These are phyloP conservation scores for Hyperopisus bebe DNA, from an alignment of 2,113 vertebrate species.

Conservation along the genomic window DNA sequence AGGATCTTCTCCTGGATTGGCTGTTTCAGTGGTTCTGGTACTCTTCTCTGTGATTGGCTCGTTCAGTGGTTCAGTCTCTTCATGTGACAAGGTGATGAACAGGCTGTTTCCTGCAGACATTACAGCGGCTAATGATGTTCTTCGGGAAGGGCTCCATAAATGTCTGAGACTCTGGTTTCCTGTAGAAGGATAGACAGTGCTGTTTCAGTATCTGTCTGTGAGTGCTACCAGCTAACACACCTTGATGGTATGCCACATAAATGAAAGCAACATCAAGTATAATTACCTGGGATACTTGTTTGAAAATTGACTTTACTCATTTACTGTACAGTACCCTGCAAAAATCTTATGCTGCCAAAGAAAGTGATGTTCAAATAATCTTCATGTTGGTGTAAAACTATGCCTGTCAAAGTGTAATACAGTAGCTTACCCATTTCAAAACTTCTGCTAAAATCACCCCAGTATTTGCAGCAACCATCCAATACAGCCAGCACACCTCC, in stretches of 20 bases:
- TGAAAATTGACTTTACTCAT: not conserved
- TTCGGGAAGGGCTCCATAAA: conserved; percentile 56
- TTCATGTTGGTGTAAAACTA: not conserved
- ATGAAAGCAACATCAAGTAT: not conserved
- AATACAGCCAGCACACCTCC: not conserved
- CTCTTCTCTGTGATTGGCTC: not conserved
- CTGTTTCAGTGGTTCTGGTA: not conserved
- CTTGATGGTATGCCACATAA: not conserved
- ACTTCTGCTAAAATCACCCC: not conserved
- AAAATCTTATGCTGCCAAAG: not conserved
- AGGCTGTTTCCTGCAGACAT: conserved; percentile 77
- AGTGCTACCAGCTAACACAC: not conserved
- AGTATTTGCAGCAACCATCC: not conserved
- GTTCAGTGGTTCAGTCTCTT: not conserved
- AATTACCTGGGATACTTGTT: not conserved
- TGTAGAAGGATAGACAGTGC: conserved; percentile 44
- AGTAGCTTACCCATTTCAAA: not conserved
- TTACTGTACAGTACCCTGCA: not conserved
- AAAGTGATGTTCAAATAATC: not conserved
- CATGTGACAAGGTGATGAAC: not conserved
- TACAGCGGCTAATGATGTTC: conserved; percentile 79
- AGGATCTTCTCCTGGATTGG: not conserved
- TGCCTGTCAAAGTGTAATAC: not conserved
- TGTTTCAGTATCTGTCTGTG: not conserved
- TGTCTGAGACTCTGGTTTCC: conserved; percentile 68